These are phyloP conservation scores for Temnothorax curvispinosus DNA, from an alignment of 1,140 invertebrate genomes.

Conservation along the genomic window DNA sequence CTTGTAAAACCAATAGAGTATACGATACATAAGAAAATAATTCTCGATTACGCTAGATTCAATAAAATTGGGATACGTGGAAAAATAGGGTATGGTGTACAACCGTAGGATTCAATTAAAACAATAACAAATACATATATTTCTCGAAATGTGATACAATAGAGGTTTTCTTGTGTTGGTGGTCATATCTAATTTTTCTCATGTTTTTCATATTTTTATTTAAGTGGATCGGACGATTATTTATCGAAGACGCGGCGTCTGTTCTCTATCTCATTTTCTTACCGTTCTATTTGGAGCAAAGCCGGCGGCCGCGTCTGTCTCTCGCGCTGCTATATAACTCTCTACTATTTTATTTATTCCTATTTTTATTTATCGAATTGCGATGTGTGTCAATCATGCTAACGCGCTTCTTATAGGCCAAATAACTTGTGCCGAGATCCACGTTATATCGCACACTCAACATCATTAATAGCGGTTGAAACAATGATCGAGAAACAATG, in stretches of 20 bases:
- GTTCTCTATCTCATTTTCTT: conserved; percentile 58
- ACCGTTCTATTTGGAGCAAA: conserved; percentile 73
- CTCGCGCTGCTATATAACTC: conserved; percentile 64
- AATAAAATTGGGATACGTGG: neutral
- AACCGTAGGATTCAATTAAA: conserved; percentile 82
- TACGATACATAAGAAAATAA: neutral
- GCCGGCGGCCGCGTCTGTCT: conserved; percentile 68
- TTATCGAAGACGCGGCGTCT: conserved; percentile 68
- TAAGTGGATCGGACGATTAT: conserved; percentile 81
- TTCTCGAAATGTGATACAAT: conserved; percentile 86
- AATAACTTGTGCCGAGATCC: conserved; percentile 63
- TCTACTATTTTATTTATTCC: conserved; percentile 64
- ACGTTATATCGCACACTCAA: conserved; percentile 40
- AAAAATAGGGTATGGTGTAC: conserved; percentile 3
- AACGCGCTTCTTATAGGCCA: conserved; percentile 51
- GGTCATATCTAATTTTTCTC: conserved; percentile 79
- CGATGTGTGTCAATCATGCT: conserved; percentile 45
- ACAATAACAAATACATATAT: conserved; percentile 87
- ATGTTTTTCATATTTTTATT: conserved; percentile 70
- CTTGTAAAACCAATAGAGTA: neutral
- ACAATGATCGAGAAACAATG: neutral
- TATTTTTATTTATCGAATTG: conserved; percentile 47
- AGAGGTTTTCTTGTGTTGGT: conserved; percentile 80
- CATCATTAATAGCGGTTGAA: conserved; percentile 17
- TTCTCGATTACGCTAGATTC: neutral